Evolutionary conservation across 2,797 vertebrate genomes (phyloP), one percentile per base, ranked within the genome.

Genomic region (Agapornis canus): DNA sequence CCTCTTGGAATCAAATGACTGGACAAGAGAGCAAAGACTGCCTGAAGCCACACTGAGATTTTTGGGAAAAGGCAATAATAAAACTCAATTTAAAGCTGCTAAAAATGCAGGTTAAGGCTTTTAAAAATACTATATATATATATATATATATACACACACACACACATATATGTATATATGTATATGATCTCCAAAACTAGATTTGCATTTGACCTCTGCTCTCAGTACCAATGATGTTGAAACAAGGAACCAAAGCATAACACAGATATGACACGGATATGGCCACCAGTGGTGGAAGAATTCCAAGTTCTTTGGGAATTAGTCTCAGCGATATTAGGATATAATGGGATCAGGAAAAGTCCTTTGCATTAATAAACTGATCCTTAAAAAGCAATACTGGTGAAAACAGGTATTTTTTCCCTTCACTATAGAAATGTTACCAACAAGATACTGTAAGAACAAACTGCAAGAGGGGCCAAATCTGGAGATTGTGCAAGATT

Each of bases 401-500:
- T 47, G 35, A 77, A 85, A 78, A 73, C 1, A 9, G 9, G 42
- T 42, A 5, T 15, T 63, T 69, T 91, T 90, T 45, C 43, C 21
- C 45, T 49, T 29, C 3, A 6, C 5, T 45, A 76, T 17, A 87
- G 31, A 39, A 71, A 54, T 6, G n/a, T 70, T 56, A 75, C 42
- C 17, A 18, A 42, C 17, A 43, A 43, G 43, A 43, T 43, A 20
- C 22, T 48, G 79, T 21, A 80, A 64, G 29, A 69, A 75, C 16
- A 85, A 93, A 70, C 26, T 39, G 40, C 27, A 83, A 81, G 11
- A 70, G 75, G 43, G 45, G 42, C 37, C 78, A 86, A 94, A 80
- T 88, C 91, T 81, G 68, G 10, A 88, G 85, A 92, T 94, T 71
- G 71, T 47, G 76, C 82, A 96, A 94, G 85, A 90, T 71, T 57